Percentiles rank a stretch among this genome's conserved stretches.
Evolutionary conservation across 1,140 invertebrate species (phyloP).

Genomic region (Vollenhovia emeryi): DNA sequence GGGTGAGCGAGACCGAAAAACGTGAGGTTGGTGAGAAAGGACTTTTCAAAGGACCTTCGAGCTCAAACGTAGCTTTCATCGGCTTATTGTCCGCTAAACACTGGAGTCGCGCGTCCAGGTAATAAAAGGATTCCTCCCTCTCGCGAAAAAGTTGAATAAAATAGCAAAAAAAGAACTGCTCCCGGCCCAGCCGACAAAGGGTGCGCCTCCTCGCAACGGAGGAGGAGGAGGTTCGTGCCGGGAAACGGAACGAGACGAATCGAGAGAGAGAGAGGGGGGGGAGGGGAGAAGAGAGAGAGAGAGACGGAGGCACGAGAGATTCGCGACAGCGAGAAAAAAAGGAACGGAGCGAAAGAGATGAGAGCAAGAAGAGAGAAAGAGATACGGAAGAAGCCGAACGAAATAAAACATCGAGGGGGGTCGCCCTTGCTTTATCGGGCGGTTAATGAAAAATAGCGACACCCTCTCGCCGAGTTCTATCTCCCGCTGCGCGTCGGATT

Average conservation of each 20-base stretch:
- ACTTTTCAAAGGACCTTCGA: constrained; percentile 71
- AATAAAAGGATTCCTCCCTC: constrained; percentile 73
- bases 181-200: constrained; percentile 68
- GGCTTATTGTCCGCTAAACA: constrained; percentile 77
- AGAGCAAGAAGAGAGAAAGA: constrained; percentile 46
- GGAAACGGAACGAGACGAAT: constrained; percentile 15
- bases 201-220: constrained; percentile 39
- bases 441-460: constrained; percentile 83
- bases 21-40: constrained; percentile 64
- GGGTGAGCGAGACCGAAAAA: constrained; percentile 15
- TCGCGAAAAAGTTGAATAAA: constrained; percentile 75
- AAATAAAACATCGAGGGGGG: constrained; percentile 75
- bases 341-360: constrained; percentile 21
- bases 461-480: constrained; percentile 74
- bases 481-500: constrained; percentile 78
- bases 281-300: constrained; percentile 8
- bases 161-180: constrained; percentile 71
- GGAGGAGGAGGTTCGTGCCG: constrained; percentile 35
- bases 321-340: constrained; percentile 41
- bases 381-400: constrained; percentile 53
- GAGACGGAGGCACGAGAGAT: not conserved
- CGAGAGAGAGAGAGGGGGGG: not conserved
- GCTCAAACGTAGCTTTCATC: constrained; percentile 77
- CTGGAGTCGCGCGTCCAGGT: constrained; percentile 73
- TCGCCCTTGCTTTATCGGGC: constrained; percentile 73